phyloP scores from a whole-genome alignment of 2,113 vertebrate species.

The Condylura cristata region DNA sequence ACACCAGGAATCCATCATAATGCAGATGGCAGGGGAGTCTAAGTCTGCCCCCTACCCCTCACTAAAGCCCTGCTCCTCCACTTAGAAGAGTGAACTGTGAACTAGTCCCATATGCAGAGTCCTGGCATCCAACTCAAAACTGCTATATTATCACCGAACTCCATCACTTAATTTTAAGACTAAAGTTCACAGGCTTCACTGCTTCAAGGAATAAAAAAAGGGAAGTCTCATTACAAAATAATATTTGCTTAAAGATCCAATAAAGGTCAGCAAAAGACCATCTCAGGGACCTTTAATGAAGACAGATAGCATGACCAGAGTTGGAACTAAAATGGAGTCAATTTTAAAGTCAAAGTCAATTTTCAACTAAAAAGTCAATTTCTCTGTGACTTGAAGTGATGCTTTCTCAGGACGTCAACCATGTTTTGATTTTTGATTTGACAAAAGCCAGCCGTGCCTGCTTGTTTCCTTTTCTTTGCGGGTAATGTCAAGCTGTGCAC shows the following conservation, averaged over 20 bases:
- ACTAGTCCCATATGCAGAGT: background rate
- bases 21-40: background rate
- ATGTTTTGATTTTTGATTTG: slow-evolving; percentile 27
- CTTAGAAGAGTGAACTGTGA: background rate
- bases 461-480: background rate
- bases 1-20: background rate
- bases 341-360: background rate
- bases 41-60: background rate
- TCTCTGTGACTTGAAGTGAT: background rate
- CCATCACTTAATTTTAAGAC: background rate
- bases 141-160: background rate
- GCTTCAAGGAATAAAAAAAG: background rate
- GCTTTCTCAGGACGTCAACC: background rate
- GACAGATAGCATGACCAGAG: background rate
- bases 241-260: background rate
- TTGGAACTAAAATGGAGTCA: background rate
- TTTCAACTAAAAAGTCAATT: background rate
- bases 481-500: background rate
- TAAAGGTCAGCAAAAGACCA: background rate
- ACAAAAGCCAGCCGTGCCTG: background rate
- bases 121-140: background rate
- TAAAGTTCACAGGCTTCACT: background rate
- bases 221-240: background rate
- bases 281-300: background rate
- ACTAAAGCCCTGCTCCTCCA: background rate